A percentile compares a stretch with the other conserved stretches of the same genome.
Evolutionary conservation across 2,113 vertebrate genomes (phyloP).

Genomic region (Stictonetta naevosa): DNA sequence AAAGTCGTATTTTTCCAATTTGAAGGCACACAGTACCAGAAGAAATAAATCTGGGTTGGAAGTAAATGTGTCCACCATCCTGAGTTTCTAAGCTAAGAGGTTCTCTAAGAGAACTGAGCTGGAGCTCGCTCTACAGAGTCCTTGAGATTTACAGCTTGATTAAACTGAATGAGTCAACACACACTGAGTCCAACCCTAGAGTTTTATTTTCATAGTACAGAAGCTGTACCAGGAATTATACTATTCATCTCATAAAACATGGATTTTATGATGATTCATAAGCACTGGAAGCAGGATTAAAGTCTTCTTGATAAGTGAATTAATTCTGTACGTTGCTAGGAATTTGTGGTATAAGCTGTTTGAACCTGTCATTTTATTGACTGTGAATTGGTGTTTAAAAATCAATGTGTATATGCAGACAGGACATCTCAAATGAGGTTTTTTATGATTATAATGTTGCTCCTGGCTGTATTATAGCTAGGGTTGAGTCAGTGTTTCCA

Average conservation of each 20-base stretch:
- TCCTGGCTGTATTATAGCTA: background rate
- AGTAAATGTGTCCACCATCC: background rate
- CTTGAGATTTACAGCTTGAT: slow-evolving; percentile 16
- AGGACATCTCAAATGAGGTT: background rate
- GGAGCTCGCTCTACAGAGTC: background rate
- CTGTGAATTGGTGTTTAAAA: slow-evolving; percentile 8
- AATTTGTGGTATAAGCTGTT: background rate
- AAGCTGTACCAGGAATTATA: background rate
- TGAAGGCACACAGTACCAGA: background rate
- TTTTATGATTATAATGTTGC: background rate
- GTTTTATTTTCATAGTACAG: slow-evolving; percentile 31
- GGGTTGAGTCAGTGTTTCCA: background rate
- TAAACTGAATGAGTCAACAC: background rate
- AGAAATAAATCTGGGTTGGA: background rate
- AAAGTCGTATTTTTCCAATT: background rate
- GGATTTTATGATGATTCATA: slow-evolving; percentile 48
- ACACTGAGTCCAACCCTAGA: background rate
- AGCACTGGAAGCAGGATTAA: slow-evolving; percentile 14
- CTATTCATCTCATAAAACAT: slow-evolving; percentile 26
- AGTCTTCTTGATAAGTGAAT: slow-evolving; percentile 17
- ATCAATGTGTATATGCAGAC: background rate
- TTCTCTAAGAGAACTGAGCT: slow-evolving; percentile 16
- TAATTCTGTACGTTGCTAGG: slow-evolving; percentile 22
- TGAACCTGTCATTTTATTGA: background rate
- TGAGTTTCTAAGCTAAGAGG: background rate